Evolutionary conservation across 2,888 invertebrate species (phyloP).

Genomic region (Himalopsyche japonica): DNA sequence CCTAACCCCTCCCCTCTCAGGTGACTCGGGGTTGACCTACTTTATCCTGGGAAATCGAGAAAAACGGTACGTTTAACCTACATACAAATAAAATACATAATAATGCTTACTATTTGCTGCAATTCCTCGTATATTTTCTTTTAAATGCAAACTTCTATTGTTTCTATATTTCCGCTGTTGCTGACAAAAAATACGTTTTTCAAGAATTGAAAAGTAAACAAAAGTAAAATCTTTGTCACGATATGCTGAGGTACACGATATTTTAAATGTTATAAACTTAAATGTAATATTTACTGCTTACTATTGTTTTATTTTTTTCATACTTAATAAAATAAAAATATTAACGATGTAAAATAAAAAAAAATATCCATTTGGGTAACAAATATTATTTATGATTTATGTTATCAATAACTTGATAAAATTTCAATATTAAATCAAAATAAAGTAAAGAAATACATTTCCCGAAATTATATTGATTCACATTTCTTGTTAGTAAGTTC

Average conservation of each 20-base stretch:
- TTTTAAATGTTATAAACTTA: neutral
- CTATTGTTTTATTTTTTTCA: no score
- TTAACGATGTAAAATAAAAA: no score
- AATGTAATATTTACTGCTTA: neutral
- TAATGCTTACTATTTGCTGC: slow-evolving; percentile 19
- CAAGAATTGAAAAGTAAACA: slow-evolving; percentile 27
- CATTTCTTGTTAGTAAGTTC: no score
- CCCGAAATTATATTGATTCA: no score
- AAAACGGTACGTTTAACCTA: slow-evolving; percentile 35
- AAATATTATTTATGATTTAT: no score
- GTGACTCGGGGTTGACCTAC: slow-evolving; percentile 13
- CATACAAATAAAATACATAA: slow-evolving; percentile 30
- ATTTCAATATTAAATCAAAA: no score
- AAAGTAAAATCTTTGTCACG: neutral
- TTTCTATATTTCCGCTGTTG: slow-evolving; percentile 18
- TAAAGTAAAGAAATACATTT: no score
- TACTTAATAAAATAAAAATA: no score
- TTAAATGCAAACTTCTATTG: slow-evolving; percentile 22
- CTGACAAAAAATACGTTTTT: slow-evolving; percentile 4
- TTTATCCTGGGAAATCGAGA: slow-evolving; percentile 23
- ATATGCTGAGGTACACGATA: neutral
- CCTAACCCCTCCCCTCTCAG: neutral
- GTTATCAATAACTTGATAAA: no score
- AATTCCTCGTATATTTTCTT: neutral
- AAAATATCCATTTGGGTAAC: no score